These are phyloP conservation scores for Drosophila peninsularis DNA, from an alignment of 2,888 invertebrate species.

Conservation along the genomic window DNA sequence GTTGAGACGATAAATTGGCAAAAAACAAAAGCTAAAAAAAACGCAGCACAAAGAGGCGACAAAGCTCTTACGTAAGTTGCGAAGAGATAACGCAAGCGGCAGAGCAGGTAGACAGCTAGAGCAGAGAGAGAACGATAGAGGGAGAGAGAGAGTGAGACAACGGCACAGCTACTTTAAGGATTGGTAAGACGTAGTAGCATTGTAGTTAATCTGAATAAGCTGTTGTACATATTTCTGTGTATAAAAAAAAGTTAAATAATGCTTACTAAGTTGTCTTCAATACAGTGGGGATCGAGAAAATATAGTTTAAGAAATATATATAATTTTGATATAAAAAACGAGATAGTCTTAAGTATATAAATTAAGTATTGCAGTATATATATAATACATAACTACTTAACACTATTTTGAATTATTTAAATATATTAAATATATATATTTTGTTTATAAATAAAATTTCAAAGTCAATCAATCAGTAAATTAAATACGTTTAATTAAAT, in stretches of 20 bases:
- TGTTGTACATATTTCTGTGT: not conserved
- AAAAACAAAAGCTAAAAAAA: conserved; percentile 16
- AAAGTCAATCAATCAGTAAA: no score
- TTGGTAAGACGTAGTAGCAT: conserved; percentile 38
- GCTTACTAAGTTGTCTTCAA: not conserved
- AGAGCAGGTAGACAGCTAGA: not conserved
- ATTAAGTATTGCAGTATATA: no score
- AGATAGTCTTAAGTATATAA: no score
- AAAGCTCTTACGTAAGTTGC: conserved; percentile 40
- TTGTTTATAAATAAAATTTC: no score
- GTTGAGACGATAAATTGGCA: conserved; percentile 47
- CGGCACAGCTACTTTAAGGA: conserved; percentile 17
- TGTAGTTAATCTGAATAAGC: not conserved
- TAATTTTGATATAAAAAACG: no score
- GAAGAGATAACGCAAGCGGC: conserved; percentile 3
- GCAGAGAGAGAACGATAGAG: not conserved
- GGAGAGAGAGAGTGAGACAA: not conserved
- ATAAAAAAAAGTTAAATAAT: not conserved
- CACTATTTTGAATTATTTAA: no score
- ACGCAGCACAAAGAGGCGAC: conserved; percentile 16
- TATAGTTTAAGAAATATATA: not conserved
- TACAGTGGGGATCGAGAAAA: not conserved
- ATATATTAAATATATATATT: no score
- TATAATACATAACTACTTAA: no score
- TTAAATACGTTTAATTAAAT: no score